Percentiles rank a stretch among this genome's conserved stretches.
Conservation (phyloP, 1,140 invertebrate genomes). For the Listronotus oregonensis region DNA sequence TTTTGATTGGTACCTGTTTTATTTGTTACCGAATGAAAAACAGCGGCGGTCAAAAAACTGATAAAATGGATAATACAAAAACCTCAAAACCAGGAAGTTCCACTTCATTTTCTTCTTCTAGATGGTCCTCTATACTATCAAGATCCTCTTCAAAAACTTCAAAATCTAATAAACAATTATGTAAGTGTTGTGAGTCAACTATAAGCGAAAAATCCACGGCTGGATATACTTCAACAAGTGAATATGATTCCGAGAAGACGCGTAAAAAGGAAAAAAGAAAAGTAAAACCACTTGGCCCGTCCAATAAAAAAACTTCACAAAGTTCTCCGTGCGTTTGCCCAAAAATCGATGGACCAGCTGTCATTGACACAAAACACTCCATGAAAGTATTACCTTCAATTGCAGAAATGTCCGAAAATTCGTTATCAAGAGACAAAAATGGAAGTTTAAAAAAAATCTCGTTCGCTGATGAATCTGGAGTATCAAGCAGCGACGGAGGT, state of each 20-base stretch:
- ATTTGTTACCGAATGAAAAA: slow-evolving; percentile 49
- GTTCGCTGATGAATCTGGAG: slow-evolving; percentile 3
- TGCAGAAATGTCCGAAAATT: slow-evolving; percentile 41
- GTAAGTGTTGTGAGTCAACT: slow-evolving; percentile 33
- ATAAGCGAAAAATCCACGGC: slow-evolving; percentile 32
- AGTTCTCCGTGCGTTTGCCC: slow-evolving; percentile 28
- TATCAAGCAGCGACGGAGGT: slow-evolving; percentile 11
- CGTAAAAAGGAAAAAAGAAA: slow-evolving; percentile 14
- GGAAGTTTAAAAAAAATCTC: slow-evolving; percentile 22
- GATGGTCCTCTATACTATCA: slow-evolving; percentile 32
- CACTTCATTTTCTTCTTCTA: slow-evolving; percentile 23
- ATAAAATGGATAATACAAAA: slow-evolving; percentile 4
- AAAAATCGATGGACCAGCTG: slow-evolving; percentile 16
- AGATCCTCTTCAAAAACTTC: slow-evolving; percentile 29
- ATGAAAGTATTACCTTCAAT: slow-evolving; percentile 42
- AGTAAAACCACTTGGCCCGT: not conserved
- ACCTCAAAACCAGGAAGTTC: slow-evolving; percentile 5
- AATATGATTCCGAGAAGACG: slow-evolving; percentile 33
- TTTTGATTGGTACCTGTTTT: slow-evolving; percentile 48
- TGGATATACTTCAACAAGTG: slow-evolving; percentile 32
- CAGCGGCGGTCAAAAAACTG: slow-evolving; percentile 3
- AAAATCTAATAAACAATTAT: slow-evolving; percentile 4
- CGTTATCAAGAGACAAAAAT: slow-evolving; percentile 19
- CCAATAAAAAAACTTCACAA: slow-evolving; percentile 5
- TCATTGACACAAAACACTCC: slow-evolving; percentile 34